phyloP scores from a whole-genome alignment of 2,113 vertebrate genomes.

The Otus sunia region DNA sequence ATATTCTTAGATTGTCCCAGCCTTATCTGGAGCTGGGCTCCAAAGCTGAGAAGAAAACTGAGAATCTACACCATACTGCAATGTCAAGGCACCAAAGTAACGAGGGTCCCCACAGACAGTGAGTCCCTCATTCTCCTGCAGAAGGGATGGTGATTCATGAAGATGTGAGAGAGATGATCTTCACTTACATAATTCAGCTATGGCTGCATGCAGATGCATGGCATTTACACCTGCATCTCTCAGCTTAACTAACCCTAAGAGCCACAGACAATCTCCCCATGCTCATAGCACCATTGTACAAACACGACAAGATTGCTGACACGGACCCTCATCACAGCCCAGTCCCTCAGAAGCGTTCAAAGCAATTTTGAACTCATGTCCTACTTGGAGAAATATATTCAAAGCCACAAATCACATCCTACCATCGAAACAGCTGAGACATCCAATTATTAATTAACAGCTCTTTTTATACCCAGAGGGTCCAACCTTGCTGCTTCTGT shows the following conservation, averaged over 20 bases:
- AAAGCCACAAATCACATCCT: neutral
- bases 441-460: slow-evolving; percentile 20
- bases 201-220: neutral
- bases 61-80: neutral
- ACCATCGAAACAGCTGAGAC: neutral
- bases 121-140: neutral
- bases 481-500: neutral
- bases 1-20: neutral
- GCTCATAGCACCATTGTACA: neutral
- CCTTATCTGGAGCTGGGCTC: neutral
- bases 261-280: neutral
- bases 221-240: neutral
- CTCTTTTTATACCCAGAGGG: neutral
- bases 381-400: neutral
- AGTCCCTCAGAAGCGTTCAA: neutral
- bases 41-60: neutral
- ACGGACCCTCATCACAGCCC: neutral
- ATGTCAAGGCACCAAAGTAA: neutral
- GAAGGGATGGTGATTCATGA: neutral
- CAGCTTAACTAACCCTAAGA: neutral
- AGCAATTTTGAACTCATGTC: neutral
- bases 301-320: neutral
- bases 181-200: neutral
- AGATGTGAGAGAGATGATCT: neutral
- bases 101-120: rapidly evolving